Conservation (phyloP, 2,888 invertebrate species). For the Tortricodes alternella region DNA sequence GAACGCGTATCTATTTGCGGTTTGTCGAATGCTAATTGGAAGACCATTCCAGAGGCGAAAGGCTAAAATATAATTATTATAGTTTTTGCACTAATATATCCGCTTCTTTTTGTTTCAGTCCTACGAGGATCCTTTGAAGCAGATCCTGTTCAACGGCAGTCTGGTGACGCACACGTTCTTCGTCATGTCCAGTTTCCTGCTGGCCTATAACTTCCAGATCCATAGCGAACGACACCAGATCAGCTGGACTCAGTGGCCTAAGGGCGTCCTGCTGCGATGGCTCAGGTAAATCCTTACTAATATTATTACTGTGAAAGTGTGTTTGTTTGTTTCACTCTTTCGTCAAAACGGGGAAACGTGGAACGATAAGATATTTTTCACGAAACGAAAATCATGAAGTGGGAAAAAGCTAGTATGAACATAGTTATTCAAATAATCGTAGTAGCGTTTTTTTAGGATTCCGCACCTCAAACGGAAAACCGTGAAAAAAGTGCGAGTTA, state of each 20-base stretch:
- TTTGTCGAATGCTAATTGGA: no score
- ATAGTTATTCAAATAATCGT: background rate
- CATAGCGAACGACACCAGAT: constrained; percentile 52
- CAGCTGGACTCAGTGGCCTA: constrained; percentile 56
- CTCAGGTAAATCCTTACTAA: constrained; percentile 60
- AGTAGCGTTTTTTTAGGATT: no score
- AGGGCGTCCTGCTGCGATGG: constrained; percentile 65
- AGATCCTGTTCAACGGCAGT: constrained; percentile 66
- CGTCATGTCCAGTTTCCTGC: constrained; percentile 69
- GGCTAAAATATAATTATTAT: no score
- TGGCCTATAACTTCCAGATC: constrained; percentile 66
- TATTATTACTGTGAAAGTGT: no score
- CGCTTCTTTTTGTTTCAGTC: constrained; percentile 47
- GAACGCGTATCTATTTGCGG: no score
- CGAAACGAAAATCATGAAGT: no score
- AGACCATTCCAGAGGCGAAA: no score
- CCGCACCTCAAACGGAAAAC: no score
- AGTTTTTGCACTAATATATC: background rate
- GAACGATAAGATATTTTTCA: no score
- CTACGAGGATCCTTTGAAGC: constrained; percentile 64
- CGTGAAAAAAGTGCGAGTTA: no score
- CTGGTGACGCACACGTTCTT: constrained; percentile 70
- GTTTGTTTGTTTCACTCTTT: no score
- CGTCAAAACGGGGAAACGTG: no score
- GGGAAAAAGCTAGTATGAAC: background rate